phyloP scores from a whole-genome alignment of 2,113 vertebrate genomes.

The Lipophrys pholis region DNA sequence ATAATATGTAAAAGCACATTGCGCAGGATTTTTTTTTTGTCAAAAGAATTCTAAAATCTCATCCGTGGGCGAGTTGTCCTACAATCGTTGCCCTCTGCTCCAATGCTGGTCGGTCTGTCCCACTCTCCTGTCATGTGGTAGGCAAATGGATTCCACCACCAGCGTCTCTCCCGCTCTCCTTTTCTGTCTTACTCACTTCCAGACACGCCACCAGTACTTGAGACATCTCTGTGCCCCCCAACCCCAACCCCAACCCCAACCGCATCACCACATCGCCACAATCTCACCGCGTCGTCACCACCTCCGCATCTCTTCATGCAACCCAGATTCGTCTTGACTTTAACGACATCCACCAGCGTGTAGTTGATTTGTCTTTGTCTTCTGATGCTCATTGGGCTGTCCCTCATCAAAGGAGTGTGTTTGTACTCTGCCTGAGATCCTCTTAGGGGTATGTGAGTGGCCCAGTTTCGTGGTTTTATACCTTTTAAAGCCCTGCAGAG shows the following conservation, averaged over 20 bases:
- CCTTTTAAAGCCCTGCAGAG: constrained; percentile 30
- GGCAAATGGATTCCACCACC: constrained; percentile 44
- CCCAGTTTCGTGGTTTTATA: constrained; percentile 34
- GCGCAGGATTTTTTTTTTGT: too few species aligned
- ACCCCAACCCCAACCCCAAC: too few species aligned
- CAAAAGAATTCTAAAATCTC: too few species aligned
- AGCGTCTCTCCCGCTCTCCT: constrained; percentile 38
- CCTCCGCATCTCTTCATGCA: constrained; percentile 40
- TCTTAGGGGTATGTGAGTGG: constrained; percentile 12
- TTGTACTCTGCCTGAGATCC: constrained; percentile 19
- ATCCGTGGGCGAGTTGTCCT: too few species aligned
- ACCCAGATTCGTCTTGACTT: constrained; percentile 30
- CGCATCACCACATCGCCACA: constrained; percentile 27
- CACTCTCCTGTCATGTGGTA: constrained; percentile 39
- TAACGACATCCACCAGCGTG: constrained; percentile 24
- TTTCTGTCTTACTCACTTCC: not conserved
- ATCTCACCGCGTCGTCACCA: constrained; percentile 51
- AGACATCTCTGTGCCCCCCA: constrained; percentile 34
- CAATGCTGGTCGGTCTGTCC: too few species aligned
- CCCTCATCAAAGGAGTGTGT: constrained; percentile 12
- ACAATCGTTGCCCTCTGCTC: too few species aligned
- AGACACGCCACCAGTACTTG: constrained; percentile 16
- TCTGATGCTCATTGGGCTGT: constrained; percentile 16
- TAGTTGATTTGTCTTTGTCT: constrained; percentile 29
- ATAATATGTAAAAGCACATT: too few species aligned